Conservation (phyloP, 2,888 invertebrate genomes). For the Apamea epomidion region DNA sequence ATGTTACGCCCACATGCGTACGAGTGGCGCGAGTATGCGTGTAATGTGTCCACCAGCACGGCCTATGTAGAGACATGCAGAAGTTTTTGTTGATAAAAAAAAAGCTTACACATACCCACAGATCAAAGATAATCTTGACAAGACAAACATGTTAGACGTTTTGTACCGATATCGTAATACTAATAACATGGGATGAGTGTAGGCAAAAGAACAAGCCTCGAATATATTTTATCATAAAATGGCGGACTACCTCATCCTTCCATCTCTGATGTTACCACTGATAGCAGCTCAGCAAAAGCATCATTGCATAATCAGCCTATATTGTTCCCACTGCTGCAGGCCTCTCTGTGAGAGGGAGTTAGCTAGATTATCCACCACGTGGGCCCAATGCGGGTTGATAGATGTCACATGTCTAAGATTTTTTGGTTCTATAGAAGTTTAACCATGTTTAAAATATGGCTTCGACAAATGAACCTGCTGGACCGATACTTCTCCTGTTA, state of each 20-base stretch:
- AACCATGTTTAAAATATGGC: neutral
- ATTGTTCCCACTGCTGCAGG: neutral
- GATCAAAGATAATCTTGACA: neutral
- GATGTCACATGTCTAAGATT: neutral
- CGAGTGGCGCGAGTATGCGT: conserved; percentile 36
- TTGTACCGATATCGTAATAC: neutral
- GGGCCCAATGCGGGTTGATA: neutral
- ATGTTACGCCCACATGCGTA: conserved; percentile 40
- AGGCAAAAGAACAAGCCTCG: neutral
- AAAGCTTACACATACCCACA: neutral
- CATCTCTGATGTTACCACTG: neutral
- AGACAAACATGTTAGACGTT: neutral
- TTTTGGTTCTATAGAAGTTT: neutral
- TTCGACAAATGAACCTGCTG: neutral
- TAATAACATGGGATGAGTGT: neutral
- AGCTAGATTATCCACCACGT: neutral
- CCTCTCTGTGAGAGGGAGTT: neutral
- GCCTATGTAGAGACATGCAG: neutral
- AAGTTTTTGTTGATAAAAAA: conserved; percentile 4
- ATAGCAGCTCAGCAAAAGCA: neutral
- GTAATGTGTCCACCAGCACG: neutral
- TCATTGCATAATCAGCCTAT: neutral
- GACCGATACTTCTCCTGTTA: neutral
- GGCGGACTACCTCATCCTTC: neutral
- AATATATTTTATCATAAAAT: neutral